These are phyloP conservation scores for Bombus confusus DNA, from an alignment of 1,140 invertebrate genomes.

Conservation along the genomic window DNA sequence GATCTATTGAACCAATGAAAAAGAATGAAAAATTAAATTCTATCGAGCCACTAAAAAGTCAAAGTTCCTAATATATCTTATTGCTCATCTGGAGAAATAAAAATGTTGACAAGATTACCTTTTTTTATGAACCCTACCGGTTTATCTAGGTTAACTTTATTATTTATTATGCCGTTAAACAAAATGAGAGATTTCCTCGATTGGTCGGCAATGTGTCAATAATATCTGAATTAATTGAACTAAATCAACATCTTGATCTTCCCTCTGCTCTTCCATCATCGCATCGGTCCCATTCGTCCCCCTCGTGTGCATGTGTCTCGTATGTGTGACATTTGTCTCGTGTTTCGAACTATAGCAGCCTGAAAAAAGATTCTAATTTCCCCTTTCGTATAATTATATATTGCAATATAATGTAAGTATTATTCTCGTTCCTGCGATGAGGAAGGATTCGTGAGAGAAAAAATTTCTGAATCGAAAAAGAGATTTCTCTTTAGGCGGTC, in stretches of 20 bases:
- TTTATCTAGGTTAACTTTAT: background rate
- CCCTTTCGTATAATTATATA: background rate
- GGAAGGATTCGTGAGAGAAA: background rate
- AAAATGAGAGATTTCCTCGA: background rate
- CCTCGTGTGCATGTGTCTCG: conserved; percentile 16
- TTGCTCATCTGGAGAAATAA: background rate
- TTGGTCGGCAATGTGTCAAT: background rate
- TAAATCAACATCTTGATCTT: background rate
- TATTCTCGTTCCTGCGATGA: background rate
- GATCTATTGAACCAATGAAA: background rate
- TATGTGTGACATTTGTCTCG: conserved; percentile 20
- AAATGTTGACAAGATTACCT: background rate
- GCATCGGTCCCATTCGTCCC: background rate
- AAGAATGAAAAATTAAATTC: background rate
- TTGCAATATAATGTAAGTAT: background rate
- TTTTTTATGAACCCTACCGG: background rate
- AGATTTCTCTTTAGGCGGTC: background rate
- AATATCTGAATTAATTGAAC: background rate
- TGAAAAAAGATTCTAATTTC: conserved; percentile 20
- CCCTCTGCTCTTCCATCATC: background rate
- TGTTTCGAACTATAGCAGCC: conserved; percentile 16
- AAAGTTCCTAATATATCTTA: background rate
- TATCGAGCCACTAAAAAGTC: background rate
- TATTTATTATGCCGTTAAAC: background rate
- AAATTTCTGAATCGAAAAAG: background rate